Evolutionary conservation across 2,888 invertebrate species (phyloP).

Genomic region (Aphodius granarius): DNA sequence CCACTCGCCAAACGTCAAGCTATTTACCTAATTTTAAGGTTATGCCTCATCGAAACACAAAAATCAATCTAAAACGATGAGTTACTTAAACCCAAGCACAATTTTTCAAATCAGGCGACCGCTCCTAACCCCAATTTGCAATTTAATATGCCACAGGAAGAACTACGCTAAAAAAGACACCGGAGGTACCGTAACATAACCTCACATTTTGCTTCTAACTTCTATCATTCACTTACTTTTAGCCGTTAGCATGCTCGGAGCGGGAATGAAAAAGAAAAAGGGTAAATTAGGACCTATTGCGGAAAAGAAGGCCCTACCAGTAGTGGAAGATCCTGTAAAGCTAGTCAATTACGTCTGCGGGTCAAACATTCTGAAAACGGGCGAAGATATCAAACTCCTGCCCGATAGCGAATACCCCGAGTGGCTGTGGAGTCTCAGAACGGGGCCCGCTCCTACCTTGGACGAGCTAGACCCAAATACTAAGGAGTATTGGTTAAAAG

Average conservation of each 20-base stretch:
- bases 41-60: background rate
- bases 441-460: slow-evolving; percentile 65
- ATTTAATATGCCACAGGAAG: slow-evolving; percentile 14
- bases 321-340: slow-evolving; percentile 81
- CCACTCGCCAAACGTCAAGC: too few relatives aligned
- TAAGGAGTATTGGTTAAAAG: slow-evolving; percentile 79
- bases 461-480: slow-evolving; percentile 77
- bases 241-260: slow-evolving; percentile 51
- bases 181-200: slow-evolving; percentile 22
- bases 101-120: slow-evolving; percentile 16
- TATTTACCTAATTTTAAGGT: background rate
- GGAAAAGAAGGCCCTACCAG: slow-evolving; percentile 75
- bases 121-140: slow-evolving; percentile 5
- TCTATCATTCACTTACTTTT: too few relatives aligned
- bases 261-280: slow-evolving; percentile 58
- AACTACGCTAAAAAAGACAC: slow-evolving; percentile 33
- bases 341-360: slow-evolving; percentile 82
- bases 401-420: slow-evolving; percentile 85
- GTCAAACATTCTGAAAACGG: slow-evolving; percentile 77
- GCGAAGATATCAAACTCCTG: slow-evolving; percentile 77
- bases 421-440: slow-evolving; percentile 84
- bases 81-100: slow-evolving; percentile 6
- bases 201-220: slow-evolving; percentile 4
- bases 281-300: slow-evolving; percentile 64
- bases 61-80: slow-evolving; percentile 7